Conservation (phyloP, 2,113 vertebrate species). For the Galbula dea region DNA sequence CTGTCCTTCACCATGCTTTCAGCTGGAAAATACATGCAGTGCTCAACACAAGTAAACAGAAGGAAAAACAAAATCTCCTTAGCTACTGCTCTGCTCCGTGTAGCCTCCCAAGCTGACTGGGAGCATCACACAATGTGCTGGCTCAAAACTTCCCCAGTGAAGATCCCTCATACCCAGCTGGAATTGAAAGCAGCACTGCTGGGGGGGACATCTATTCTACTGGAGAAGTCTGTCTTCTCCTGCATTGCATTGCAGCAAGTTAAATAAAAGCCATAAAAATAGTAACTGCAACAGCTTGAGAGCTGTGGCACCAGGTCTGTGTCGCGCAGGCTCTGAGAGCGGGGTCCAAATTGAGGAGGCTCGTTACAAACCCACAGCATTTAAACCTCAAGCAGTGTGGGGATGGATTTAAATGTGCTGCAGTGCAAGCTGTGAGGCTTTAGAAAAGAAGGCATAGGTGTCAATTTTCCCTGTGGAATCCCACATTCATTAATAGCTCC, state of each 20-base stretch:
- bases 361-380: background rate
- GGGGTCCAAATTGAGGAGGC: background rate
- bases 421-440: background rate
- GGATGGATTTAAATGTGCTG: background rate
- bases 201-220: background rate
- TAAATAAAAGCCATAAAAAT: background rate
- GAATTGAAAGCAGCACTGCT: background rate
- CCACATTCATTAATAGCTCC: background rate
- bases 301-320: background rate
- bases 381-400: background rate
- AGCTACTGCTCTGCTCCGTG: background rate
- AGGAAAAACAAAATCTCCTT: background rate
- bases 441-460: background rate
- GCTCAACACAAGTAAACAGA: background rate
- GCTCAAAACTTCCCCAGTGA: background rate
- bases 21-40: background rate
- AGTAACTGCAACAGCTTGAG: background rate
- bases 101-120: background rate
- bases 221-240: background rate
- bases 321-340: background rate
- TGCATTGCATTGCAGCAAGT: background rate
- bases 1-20: background rate
- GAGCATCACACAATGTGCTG: background rate
- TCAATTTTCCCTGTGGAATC: background rate
- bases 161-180: background rate